Conservation (phyloP, 2,113 vertebrate genomes). For the Platycercus adscitus region DNA sequence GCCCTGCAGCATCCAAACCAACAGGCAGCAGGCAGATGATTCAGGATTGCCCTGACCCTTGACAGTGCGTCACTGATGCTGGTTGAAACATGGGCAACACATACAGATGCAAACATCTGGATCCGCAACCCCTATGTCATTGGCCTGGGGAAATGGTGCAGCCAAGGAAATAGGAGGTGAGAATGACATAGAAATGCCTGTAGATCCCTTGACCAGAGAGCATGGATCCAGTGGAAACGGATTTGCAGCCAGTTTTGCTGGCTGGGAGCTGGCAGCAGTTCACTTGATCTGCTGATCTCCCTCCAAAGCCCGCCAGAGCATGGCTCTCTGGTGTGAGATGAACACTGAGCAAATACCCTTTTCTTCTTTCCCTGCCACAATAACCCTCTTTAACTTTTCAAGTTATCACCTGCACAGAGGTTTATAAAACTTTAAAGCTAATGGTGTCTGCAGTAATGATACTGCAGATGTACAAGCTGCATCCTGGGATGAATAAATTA, state of each 20-base stretch:
- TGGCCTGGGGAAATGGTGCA: background rate
- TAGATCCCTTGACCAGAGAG: background rate
- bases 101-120: background rate
- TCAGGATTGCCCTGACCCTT: background rate
- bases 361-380: constrained; percentile 25
- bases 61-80: too few relatives aligned
- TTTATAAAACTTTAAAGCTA: constrained; percentile 69
- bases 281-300: background rate
- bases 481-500: constrained; percentile 71
- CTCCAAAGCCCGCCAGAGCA: background rate
- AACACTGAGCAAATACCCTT: constrained; percentile 15
- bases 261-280: background rate
- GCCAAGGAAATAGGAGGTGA: background rate
- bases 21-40: background rate
- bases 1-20: background rate
- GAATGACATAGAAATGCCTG: background rate
- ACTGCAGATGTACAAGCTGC: constrained; percentile 65
- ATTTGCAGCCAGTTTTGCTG: background rate
- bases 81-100: rapidly evolving
- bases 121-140: background rate
- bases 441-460: constrained; percentile 61
- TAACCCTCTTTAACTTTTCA: constrained; percentile 63
- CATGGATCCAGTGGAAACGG: background rate
- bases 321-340: constrained; percentile 4
- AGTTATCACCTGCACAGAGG: constrained; percentile 58